A percentile compares a stretch with the other conserved stretches of the same genome.
Conservation (phyloP, 2,888 invertebrate genomes). For the Theodoxus fluviatilis region DNA sequence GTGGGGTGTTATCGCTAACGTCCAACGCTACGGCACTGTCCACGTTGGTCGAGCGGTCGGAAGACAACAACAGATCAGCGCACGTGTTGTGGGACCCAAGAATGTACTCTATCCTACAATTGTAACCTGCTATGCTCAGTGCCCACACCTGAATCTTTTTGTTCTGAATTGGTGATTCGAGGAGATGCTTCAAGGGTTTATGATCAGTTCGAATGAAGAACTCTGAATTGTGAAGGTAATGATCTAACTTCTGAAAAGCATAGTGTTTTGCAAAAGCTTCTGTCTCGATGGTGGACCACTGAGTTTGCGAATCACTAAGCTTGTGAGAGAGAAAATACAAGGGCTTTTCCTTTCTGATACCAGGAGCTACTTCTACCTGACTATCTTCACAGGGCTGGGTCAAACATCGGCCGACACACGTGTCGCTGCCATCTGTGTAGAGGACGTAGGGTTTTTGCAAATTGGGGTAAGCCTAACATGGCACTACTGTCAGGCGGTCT, state of each 20-base stretch:
- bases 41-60: slow-evolving; percentile 14
- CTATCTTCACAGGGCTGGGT: slow-evolving; percentile 13
- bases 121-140: slow-evolving; percentile 30
- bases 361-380: background rate
- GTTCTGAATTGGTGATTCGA: slow-evolving; percentile 31
- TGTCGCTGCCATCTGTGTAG: slow-evolving; percentile 29
- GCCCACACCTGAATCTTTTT: slow-evolving; percentile 34
- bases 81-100: slow-evolving; percentile 25
- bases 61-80: slow-evolving; percentile 27
- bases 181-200: slow-evolving; percentile 28
- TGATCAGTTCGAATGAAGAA: slow-evolving; percentile 30
- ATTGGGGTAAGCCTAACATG: slow-evolving; percentile 26
- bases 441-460: slow-evolving; percentile 25
- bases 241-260: slow-evolving; percentile 26
- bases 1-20: slow-evolving; percentile 10
- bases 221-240: slow-evolving; percentile 26
- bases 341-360: slow-evolving; percentile 5
- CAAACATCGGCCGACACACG: slow-evolving; percentile 7
- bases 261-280: slow-evolving; percentile 24
- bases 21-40: slow-evolving; percentile 19
- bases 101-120: slow-evolving; percentile 30
- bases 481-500: slow-evolving; percentile 25
- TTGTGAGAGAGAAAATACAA: slow-evolving; percentile 7
- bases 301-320: background rate
- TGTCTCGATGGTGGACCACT: slow-evolving; percentile 15